Conservation (phyloP, 2,113 vertebrate genomes). For the Perccottus glenii region DNA sequence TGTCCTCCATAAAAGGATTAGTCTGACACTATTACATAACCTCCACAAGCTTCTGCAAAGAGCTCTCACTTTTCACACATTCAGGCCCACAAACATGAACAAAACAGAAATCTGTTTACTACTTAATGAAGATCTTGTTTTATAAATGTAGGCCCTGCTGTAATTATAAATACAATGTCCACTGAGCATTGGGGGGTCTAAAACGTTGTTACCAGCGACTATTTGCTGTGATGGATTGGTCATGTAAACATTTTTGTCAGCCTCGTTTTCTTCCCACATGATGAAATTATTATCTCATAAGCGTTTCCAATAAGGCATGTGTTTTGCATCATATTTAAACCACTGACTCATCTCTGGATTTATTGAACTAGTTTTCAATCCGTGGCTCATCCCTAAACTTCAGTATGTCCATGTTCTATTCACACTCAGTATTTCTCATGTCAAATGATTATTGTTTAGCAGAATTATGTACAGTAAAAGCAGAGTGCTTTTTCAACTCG, state of each 20-base stretch:
- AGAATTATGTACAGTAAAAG: no score
- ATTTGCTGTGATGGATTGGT: neutral
- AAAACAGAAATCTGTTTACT: neutral
- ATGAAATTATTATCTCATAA: slow-evolving; percentile 1
- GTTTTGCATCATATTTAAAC: neutral
- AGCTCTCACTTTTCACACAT: neutral
- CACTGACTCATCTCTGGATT: neutral
- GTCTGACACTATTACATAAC: slow-evolving; percentile 59
- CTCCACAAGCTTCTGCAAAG: slow-evolving; percentile 19
- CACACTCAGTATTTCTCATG: no score
- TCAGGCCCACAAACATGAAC: neutral
- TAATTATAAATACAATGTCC: no score
- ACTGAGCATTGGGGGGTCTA: no score
- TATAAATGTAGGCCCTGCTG: no score
- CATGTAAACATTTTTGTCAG: neutral
- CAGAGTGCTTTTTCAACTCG: no score
- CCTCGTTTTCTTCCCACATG: neutral
- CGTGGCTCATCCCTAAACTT: neutral
- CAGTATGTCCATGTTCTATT: neutral
- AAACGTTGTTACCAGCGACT: no score
- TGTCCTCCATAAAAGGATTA: slow-evolving; percentile 49
- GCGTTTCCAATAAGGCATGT: neutral
- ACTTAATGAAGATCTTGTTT: neutral
- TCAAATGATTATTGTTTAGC: no score
- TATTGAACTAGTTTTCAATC: neutral